phyloP scores from a whole-genome alignment of 2,888 invertebrate species.

The Acleris laterana region DNA sequence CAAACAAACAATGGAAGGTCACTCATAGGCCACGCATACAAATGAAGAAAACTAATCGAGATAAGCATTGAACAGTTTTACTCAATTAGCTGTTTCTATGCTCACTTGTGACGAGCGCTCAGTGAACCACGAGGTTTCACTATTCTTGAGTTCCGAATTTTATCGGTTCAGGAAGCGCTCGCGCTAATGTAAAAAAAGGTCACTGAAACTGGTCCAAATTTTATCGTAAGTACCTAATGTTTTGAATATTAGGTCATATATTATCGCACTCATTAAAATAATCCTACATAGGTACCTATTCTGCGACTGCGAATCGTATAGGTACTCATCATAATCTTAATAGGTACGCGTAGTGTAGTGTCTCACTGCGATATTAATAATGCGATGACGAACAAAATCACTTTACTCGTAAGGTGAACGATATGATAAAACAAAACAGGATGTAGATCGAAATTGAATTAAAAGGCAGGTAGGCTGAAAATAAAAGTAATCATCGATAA shows the following conservation, averaged over 20 bases:
- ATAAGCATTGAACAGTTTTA: constrained; percentile 13
- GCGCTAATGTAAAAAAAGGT: constrained; percentile 1
- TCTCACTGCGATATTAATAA: background rate
- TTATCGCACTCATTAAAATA: constrained; percentile 5
- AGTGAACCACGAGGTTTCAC: constrained; percentile 3
- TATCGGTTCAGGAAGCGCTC: constrained; percentile 21
- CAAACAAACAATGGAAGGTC: constrained; percentile 78
- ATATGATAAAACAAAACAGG: constrained; percentile 23
- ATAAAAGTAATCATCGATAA: constrained; percentile 25
- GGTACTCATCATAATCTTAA: background rate
- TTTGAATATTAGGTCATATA: constrained; percentile 11
- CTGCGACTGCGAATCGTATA: no score
- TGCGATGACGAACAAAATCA: constrained; percentile 7
- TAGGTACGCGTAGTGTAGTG: no score
- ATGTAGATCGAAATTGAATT: constrained; percentile 21
- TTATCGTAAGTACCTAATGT: constrained; percentile 19
- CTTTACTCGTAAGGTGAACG: background rate
- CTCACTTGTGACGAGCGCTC: background rate
- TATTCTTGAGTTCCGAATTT: constrained; percentile 1
- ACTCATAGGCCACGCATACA: constrained; percentile 62
- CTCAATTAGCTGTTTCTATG: constrained; percentile 9
- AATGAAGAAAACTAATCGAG: constrained; percentile 55
- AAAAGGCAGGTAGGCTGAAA: background rate
- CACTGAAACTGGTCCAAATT: background rate
- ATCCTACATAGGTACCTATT: background rate